Evolutionary conservation across 23 tunicate species (phyloP).

Genomic region (Ascidia mentula): DNA sequence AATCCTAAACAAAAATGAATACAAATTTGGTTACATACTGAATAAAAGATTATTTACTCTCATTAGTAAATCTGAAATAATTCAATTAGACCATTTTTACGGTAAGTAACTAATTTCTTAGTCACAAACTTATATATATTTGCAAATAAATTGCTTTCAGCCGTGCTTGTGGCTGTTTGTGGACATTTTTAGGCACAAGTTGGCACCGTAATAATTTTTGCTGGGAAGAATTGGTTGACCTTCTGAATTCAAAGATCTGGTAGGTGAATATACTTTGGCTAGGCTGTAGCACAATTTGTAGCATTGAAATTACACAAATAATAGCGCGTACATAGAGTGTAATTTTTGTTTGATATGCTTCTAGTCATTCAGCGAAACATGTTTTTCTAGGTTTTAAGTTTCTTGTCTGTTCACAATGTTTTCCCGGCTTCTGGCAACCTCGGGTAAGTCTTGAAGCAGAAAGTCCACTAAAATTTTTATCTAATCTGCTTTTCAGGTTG

Average conservation of each 20-base stretch:
- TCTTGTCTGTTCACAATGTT: constrained; percentile 1
- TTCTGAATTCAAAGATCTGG: background rate
- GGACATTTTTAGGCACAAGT: background rate
- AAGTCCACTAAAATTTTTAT: background rate
- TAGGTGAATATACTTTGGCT: background rate
- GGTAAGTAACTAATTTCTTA: no score
- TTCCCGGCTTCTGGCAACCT: constrained; percentile 10
- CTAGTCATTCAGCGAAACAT: no score
- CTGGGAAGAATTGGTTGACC: background rate
- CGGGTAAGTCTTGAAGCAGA: constrained; percentile 12
- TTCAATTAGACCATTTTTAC: no score
- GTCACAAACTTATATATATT: no score
- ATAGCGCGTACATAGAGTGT: background rate
- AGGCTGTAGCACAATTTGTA: background rate
- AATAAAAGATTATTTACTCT: no score
- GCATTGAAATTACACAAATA: background rate
- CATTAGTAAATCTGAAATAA: no score
- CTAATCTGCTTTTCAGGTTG: background rate
- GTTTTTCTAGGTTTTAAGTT: background rate
- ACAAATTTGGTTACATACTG: no score
- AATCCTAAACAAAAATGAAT: no score
- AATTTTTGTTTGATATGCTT: background rate
- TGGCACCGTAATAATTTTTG: background rate
- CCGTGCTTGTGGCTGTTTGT: background rate
- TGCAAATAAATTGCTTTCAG: background rate